Evolutionary conservation across 1,140 invertebrate species (phyloP).

Genomic region (Thrips palmi): DNA sequence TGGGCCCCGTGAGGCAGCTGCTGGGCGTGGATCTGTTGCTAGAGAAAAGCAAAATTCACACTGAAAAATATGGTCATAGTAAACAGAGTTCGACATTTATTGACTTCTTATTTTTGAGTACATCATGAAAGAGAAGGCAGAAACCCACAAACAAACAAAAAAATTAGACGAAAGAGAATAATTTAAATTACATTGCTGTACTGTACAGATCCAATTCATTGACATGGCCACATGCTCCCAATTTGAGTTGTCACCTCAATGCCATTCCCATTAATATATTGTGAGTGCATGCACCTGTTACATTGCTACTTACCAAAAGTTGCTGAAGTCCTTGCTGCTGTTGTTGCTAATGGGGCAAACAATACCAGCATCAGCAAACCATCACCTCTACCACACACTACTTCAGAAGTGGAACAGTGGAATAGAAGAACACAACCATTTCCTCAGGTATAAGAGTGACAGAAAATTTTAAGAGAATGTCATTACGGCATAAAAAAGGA

Average conservation of each 20-base stretch:
- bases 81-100: conserved; percentile 2
- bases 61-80: conserved; percentile 3
- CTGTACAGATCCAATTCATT: too few relatives aligned
- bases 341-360: conserved; percentile 18
- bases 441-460: not conserved
- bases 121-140: not conserved
- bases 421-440: not conserved
- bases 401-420: conserved; percentile 1
- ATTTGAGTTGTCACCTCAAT: too few relatives aligned
- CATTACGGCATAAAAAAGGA: too few relatives aligned
- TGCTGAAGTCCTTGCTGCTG: conserved; percentile 20
- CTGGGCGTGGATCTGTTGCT: conserved; percentile 41
- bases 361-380: conserved; percentile 10
- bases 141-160: not conserved
- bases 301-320: conserved; percentile 19
- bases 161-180: not conserved
- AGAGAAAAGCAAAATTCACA: conserved; percentile 15
- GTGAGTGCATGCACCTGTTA: too few relatives aligned
- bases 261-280: too few relatives aligned
- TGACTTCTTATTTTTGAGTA: conserved; percentile 7
- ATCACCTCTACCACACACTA: too few relatives aligned
- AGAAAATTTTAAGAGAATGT: not conserved
- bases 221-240: too few relatives aligned
- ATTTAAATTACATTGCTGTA: too few relatives aligned
- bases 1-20: conserved; percentile 30